Conservation (phyloP, 1,140 invertebrate species). For the Kradibia gibbosae region DNA sequence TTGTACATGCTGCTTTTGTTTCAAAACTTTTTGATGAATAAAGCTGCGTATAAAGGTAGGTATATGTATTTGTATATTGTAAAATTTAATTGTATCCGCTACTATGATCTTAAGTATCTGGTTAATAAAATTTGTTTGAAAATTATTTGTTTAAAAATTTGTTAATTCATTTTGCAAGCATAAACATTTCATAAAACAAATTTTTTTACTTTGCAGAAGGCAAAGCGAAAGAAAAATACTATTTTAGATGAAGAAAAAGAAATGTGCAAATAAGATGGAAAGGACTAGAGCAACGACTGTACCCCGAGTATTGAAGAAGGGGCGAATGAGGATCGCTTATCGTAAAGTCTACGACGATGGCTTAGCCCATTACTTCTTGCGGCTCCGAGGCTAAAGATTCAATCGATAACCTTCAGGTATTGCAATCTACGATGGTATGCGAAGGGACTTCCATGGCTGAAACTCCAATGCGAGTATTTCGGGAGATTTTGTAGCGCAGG, state of each 20-base stretch:
- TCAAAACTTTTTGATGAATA: not conserved
- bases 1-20: not conserved
- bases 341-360: conserved; percentile 32
- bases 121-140: too few species aligned
- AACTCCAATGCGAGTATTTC: conserved; percentile 1
- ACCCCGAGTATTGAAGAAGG: not conserved
- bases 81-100: too few species aligned
- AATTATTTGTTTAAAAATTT: too few species aligned
- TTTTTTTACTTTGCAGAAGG: not conserved
- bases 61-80: too few species aligned
- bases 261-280: not conserved
- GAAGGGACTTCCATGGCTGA: not conserved
- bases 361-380: conserved; percentile 45
- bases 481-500: not conserved
- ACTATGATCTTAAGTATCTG: too few species aligned
- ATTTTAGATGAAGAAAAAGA: not conserved
- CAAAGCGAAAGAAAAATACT: conserved; percentile 1
- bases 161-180: not conserved
- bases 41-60: too few species aligned
- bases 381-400: conserved; percentile 21
- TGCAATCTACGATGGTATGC: conserved; percentile 35
- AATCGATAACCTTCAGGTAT: conserved; percentile 49
- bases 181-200: not conserved
- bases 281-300: not conserved
- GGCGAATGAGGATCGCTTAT: conserved; percentile 41